Percentiles rank a stretch among this genome's conserved stretches.
These are phyloP conservation scores for Chunga burmeisteri DNA, from an alignment of 2,113 vertebrate species.

Conservation along the genomic window DNA sequence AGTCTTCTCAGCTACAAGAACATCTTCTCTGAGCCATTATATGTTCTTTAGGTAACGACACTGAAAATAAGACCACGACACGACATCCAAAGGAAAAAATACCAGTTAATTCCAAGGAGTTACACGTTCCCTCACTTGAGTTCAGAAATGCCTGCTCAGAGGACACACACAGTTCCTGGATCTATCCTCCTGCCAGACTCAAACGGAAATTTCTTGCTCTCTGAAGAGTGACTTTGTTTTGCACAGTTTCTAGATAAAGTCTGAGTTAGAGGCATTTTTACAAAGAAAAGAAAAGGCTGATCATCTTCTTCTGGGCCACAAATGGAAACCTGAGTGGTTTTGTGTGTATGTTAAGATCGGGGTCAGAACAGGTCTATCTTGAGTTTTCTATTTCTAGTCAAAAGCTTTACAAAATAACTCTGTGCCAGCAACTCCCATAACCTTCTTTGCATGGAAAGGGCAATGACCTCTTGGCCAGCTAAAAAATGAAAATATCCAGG, in stretches of 20 bases:
- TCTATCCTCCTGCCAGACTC: background rate
- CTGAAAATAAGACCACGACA: background rate
- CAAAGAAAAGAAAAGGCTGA: background rate
- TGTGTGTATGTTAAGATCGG: background rate
- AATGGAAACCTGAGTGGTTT: background rate
- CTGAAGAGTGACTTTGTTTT: background rate
- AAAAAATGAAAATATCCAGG: background rate
- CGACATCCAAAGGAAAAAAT: background rate
- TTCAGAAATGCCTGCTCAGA: background rate
- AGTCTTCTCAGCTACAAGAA: background rate
- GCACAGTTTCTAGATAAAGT: background rate
- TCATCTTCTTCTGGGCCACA: background rate
- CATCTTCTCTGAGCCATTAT: background rate
- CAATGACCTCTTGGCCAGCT: background rate
- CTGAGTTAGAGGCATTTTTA: background rate
- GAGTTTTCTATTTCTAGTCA: slow-evolving; percentile 37
- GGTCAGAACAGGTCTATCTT: slow-evolving; percentile 22
- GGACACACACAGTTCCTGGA: background rate
- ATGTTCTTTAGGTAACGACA: background rate
- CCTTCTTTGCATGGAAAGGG: background rate
- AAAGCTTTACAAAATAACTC: slow-evolving; percentile 26
- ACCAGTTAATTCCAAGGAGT: background rate
- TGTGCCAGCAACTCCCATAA: slow-evolving; percentile 10
- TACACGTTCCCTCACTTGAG: fast-evolving
- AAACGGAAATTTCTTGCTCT: background rate